These are phyloP conservation scores for Tanytarsus gracilentus DNA, from an alignment of 2,888 invertebrate species.

Conservation along the genomic window DNA sequence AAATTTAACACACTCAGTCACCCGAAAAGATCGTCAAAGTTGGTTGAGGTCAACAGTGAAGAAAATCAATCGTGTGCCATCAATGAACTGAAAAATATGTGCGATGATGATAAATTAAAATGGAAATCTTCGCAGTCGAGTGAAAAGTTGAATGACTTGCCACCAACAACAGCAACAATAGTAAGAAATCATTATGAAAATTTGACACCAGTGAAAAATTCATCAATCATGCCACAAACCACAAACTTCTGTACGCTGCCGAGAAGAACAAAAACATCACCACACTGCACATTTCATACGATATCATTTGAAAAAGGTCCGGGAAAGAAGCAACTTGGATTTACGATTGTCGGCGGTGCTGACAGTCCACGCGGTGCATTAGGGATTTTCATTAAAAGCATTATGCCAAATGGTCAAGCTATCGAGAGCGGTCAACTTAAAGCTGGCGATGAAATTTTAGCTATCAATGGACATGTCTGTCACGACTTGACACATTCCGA, in stretches of 20 bases:
- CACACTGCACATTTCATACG: constrained; percentile 57
- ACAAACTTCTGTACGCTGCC: constrained; percentile 66
- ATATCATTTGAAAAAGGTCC: constrained; percentile 70
- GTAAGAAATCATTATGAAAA: background rate
- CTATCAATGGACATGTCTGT: constrained; percentile 71
- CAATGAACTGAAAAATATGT: too few relatives aligned
- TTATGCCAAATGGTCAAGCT: constrained; percentile 72
- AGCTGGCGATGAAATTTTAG: constrained; percentile 75
- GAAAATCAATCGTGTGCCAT: constrained; percentile 7
- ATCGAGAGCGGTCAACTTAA: constrained; percentile 72
- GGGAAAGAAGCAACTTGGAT: constrained; percentile 77
- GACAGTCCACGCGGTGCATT: constrained; percentile 77
- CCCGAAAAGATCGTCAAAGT: constrained; percentile 6
- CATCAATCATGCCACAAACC: constrained; percentile 34
- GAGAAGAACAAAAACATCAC: constrained; percentile 56
- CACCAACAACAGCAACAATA: too few relatives aligned
- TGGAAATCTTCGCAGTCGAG: background rate
- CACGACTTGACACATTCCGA: constrained; percentile 72
- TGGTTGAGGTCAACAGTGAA: background rate
- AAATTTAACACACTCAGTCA: constrained; percentile 28
- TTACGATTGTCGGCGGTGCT: constrained; percentile 79
- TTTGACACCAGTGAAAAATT: background rate
- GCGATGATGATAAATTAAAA: constrained; percentile 29
- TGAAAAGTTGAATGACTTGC: background rate
- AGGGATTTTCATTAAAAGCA: constrained; percentile 79